Conservation (phyloP, 1,140 invertebrate genomes). For the Drosophila grimshawi region DNA sequence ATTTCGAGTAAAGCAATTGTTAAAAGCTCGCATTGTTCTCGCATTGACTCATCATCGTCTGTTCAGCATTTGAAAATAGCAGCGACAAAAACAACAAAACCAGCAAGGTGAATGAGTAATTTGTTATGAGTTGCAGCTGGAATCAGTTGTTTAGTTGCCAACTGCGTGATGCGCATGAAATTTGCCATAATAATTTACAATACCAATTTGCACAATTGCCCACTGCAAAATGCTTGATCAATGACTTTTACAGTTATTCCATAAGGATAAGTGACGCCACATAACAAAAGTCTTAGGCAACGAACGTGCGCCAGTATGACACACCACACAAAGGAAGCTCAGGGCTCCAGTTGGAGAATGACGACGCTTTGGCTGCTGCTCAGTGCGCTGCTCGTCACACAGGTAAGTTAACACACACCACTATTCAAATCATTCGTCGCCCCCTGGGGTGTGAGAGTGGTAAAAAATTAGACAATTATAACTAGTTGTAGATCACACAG, state of each 20-base stretch:
- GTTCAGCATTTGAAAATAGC: slow-evolving; percentile 28
- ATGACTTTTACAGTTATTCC: slow-evolving; percentile 61
- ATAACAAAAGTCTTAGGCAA: slow-evolving; percentile 68
- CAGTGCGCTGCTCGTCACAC: slow-evolving; percentile 45
- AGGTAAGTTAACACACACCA: slow-evolving; percentile 58
- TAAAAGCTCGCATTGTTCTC: slow-evolving; percentile 47
- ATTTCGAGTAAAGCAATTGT: slow-evolving; percentile 8
- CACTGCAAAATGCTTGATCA: slow-evolving; percentile 54
- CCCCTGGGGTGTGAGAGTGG: not conserved
- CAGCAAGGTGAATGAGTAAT: slow-evolving; percentile 58
- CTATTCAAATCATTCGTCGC: not conserved
- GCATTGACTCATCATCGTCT: slow-evolving; percentile 51
- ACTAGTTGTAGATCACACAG: slow-evolving; percentile 14
- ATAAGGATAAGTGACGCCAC: slow-evolving; percentile 28
- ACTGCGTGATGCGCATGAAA: slow-evolving; percentile 70
- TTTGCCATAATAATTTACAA: slow-evolving; percentile 64
- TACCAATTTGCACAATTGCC: slow-evolving; percentile 48
- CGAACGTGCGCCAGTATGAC: slow-evolving; percentile 58
- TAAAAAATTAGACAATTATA: slow-evolving; percentile 21
- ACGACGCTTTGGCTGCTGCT: slow-evolving; percentile 35
- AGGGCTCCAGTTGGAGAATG: slow-evolving; percentile 16
- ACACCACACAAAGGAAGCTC: slow-evolving; percentile 45
- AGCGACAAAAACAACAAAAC: slow-evolving; percentile 18
- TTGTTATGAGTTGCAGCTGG: slow-evolving; percentile 21
- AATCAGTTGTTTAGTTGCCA: slow-evolving; percentile 37